phyloP scores from a whole-genome alignment of 1,140 invertebrate genomes.

The Macrocentrus cingulum region DNA sequence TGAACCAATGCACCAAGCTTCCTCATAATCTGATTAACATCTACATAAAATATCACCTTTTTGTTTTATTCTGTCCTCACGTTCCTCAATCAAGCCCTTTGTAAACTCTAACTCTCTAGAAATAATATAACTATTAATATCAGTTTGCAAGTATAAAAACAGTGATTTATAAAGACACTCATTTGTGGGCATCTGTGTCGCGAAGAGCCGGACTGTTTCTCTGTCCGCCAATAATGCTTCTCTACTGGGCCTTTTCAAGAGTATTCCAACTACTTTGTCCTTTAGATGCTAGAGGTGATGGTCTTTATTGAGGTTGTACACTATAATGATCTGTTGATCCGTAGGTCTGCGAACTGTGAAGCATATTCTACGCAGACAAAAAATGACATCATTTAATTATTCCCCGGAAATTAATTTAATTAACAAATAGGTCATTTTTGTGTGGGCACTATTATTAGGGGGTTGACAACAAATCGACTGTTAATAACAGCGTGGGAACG shows the following conservation, averaged over 20 bases:
- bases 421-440: too few relatives aligned
- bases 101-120: constrained; percentile 70
- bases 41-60: constrained; percentile 85
- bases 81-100: constrained; percentile 72
- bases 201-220: too few relatives aligned
- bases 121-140: constrained; percentile 24
- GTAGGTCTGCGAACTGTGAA: constrained; percentile 54
- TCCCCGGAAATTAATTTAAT: too few relatives aligned
- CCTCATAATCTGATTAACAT: constrained; percentile 91
- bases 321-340: constrained; percentile 56
- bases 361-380: too few relatives aligned
- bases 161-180: too few relatives aligned
- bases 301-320: constrained; percentile 67
- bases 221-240: too few relatives aligned
- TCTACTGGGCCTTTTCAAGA: too few relatives aligned
- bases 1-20: constrained; percentile 80
- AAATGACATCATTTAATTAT: too few relatives aligned
- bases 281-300: constrained; percentile 73
- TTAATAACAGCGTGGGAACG: too few relatives aligned
- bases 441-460: too few relatives aligned
- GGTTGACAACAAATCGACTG: too few relatives aligned
- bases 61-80: constrained; percentile 71
- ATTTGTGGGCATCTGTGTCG: constrained; percentile 70
- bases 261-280: constrained; percentile 77
- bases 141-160: too few relatives aligned